A percentile compares a stretch with the other conserved stretches of the same genome.
These are phyloP conservation scores for Mycalesis mineus DNA, from an alignment of 2,888 invertebrate genomes.

Conservation along the genomic window DNA sequence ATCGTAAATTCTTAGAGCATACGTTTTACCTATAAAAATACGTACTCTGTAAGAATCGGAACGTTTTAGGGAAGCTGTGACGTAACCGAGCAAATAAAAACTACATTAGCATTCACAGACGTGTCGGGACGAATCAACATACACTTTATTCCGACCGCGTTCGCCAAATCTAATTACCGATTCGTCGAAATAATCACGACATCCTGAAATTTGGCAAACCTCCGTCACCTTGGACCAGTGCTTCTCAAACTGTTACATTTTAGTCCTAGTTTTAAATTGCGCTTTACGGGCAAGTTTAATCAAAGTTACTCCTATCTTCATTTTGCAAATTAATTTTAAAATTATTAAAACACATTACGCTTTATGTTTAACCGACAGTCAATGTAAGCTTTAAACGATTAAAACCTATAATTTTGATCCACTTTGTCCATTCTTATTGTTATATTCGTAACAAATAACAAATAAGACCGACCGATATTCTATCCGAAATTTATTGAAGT, in stretches of 20 bases:
- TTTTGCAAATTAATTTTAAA: too few species aligned
- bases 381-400: too few species aligned
- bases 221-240: constrained; percentile 4
- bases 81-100: constrained; percentile 11
- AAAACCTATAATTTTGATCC: too few species aligned
- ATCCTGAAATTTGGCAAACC: constrained; percentile 10
- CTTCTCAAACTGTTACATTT: not conserved
- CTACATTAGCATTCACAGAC: constrained; percentile 15
- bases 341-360: too few species aligned
- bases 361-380: too few species aligned
- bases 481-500: too few species aligned
- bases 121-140: constrained; percentile 14
- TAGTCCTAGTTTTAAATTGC: not conserved
- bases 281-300: too few species aligned
- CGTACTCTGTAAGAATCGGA: not conserved
- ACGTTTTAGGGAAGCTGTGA: not conserved
- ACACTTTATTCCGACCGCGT: constrained; percentile 20
- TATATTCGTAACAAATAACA: too few species aligned
- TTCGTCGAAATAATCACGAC: constrained; percentile 20
- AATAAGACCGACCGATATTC: too few species aligned
- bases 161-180: constrained; percentile 25
- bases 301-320: too few species aligned
- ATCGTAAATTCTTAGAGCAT: too few species aligned
- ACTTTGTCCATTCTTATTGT: too few species aligned
- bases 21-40: not conserved